phyloP scores from a whole-genome alignment of 2,113 vertebrate species.

The Phocoena sinus region DNA sequence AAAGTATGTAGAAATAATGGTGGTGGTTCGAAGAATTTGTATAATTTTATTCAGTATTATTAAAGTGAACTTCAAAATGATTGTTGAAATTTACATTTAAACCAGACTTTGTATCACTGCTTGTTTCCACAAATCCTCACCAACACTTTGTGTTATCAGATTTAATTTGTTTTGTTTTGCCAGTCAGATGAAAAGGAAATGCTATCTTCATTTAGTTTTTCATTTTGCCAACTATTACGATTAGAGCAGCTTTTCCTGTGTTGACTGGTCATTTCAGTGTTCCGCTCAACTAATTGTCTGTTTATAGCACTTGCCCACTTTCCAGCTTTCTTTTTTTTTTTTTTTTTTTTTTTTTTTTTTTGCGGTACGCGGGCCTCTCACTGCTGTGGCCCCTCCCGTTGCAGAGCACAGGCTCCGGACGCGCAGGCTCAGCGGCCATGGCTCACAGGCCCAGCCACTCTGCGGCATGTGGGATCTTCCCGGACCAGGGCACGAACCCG shows the following conservation, averaged over 20 bases:
- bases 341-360: neutral
- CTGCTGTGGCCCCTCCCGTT: too few relatives aligned
- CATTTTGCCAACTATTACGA: neutral
- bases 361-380: too few relatives aligned
- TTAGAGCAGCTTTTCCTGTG: neutral
- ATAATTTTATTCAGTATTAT: neutral
- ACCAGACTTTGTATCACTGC: neutral
- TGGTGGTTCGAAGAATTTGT: neutral
- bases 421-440: too few relatives aligned
- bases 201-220: neutral
- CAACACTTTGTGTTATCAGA: neutral
- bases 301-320: neutral
- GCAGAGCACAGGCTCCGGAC: too few relatives aligned
- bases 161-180: neutral
- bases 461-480: too few relatives aligned
- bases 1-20: neutral
- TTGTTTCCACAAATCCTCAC: neutral
- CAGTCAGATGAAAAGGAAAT: neutral
- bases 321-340: neutral
- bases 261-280: neutral
- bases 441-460: too few relatives aligned
- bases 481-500: too few relatives aligned
- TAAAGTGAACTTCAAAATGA: neutral
- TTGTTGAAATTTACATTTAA: constrained; percentile 8
- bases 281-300: neutral